These are phyloP conservation scores for Morinoia aosen DNA, from an alignment of 2,888 invertebrate genomes.

Conservation along the genomic window DNA sequence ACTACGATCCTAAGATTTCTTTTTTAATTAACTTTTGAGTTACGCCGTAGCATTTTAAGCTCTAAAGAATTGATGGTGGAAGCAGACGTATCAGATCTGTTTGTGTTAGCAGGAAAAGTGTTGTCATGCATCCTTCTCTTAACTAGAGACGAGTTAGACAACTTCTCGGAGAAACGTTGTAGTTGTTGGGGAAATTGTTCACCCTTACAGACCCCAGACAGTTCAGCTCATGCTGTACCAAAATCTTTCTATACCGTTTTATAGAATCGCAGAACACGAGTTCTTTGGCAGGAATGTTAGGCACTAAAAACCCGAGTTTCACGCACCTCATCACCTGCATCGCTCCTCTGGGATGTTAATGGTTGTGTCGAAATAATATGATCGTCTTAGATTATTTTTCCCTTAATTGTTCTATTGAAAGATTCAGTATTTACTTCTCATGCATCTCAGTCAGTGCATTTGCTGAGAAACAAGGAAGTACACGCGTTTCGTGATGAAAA, in stretches of 20 bases:
- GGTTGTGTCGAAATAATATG: neutral
- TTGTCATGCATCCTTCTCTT: neutral
- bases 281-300: too few species aligned
- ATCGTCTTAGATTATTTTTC: neutral
- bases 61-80: neutral
- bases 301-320: too few species aligned
- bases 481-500: neutral
- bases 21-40: conserved; percentile 17
- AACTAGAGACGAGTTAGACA: neutral
- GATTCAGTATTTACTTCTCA: neutral
- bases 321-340: neutral
- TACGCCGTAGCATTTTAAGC: neutral
- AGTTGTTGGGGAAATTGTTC: neutral
- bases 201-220: neutral
- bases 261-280: too few species aligned
- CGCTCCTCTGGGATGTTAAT: neutral
- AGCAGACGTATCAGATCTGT: neutral
- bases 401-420: neutral
- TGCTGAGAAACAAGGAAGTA: neutral
- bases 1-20: neutral
- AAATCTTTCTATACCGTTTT: neutral
- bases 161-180: neutral
- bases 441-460: neutral
- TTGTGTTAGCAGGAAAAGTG: neutral
- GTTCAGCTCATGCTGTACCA: neutral